Evolutionary conservation across 2,797 vertebrate genomes (phyloP), one percentile per base, ranked within the genome.

Genomic region (Trematomus bernacchii): DNA sequence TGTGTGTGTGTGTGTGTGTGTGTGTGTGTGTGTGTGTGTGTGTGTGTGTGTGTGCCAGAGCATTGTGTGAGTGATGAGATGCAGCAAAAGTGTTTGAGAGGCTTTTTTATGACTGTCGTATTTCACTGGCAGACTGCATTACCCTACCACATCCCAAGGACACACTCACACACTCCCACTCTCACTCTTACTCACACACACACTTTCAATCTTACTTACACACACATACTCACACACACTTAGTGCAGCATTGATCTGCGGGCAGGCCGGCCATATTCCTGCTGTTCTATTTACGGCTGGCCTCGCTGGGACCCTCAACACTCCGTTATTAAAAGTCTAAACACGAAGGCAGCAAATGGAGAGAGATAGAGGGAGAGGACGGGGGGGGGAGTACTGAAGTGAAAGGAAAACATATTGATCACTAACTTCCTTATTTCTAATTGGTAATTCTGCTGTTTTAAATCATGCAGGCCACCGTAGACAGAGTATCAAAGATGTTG

Each of bases 311-410:
- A 90, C 91, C 89, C 89, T 94, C 84, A 75, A 73, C 84, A 44
- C 85, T 75, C 71, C 73, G 86, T 90, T 82, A 91, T 90, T 91
- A 85, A 93, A 93, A 91, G 89, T 86, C 91, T 80, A 60, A 88
- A 86, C 88, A 87, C 78, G 65, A 64, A 66, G 53, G 62, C 75
- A 63, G 76, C 50, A 30, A 66, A 79, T 21, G 47, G 60, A 37
- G 61, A 37, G 27, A 48, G 44, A 48, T 6, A 46, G 44, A 46
- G 44, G 15, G 15, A 16, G 60, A 71, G 66, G 66, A 37, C 30
- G 62, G 37, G 47, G 74, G 12, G 55, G 19, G 58, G 55, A 68
- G 67, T 40, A 40, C 66, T 0, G 70, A 54, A 50, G 62, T 53
- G 74, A 73, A 76, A 62, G 33, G 18, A 84, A 79, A 57, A 21